Evolutionary conservation across 2,113 vertebrate species (phyloP).

Genomic region (Periophthalmus modestus): DNA sequence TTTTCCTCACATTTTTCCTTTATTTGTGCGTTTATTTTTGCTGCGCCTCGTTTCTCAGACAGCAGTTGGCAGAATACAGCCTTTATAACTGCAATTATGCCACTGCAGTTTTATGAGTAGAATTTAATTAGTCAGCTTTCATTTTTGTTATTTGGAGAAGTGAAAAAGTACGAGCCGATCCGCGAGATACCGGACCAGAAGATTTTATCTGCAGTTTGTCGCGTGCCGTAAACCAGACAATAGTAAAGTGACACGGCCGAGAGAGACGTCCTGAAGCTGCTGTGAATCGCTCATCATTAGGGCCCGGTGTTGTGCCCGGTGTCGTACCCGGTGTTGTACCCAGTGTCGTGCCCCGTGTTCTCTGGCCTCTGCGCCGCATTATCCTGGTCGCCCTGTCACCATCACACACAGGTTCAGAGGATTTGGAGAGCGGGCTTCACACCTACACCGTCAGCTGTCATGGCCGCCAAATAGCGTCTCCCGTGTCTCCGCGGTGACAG

Average conservation of each 20-base stretch:
- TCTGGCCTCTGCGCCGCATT: constrained; percentile 56
- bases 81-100: background rate
- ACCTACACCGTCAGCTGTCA: constrained; percentile 47
- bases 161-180: background rate
- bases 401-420: constrained; percentile 59
- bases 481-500: constrained; percentile 34
- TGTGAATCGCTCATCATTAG: too few relatives aligned
- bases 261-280: too few relatives aligned
- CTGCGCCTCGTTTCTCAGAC: background rate
- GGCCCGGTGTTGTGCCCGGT: too few relatives aligned
- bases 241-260: too few relatives aligned
- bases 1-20: too few relatives aligned
- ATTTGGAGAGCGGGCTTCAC: constrained; percentile 49
- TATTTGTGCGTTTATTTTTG: background rate
- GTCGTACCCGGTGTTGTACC: too few relatives aligned
- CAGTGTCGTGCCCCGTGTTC: constrained; percentile 44
- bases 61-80: background rate
- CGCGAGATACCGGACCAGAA: background rate
- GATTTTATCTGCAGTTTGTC: background rate
- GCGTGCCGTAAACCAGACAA: background rate
- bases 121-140: background rate
- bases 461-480: constrained; percentile 47
- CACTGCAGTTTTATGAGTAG: background rate
- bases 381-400: constrained; percentile 57
- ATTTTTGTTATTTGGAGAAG: background rate